These are phyloP conservation scores for Neolamprologus tretocephalus DNA, from an alignment of 2,113 vertebrate species.

Conservation along the genomic window DNA sequence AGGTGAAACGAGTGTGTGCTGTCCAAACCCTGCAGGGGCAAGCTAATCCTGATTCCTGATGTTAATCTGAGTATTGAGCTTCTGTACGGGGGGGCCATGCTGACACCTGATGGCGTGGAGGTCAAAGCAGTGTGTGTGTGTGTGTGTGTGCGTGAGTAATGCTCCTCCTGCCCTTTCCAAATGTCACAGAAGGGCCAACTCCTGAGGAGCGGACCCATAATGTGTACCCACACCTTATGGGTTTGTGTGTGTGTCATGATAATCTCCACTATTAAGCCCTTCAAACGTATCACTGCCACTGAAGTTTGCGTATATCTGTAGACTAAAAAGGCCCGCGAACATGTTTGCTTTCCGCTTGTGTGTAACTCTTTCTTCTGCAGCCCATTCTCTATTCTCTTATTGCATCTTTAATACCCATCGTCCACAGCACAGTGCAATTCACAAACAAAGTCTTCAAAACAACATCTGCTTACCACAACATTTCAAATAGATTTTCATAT, in stretches of 20 bases:
- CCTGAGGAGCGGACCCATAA: slow-evolving; percentile 44
- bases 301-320: neutral
- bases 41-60: slow-evolving; percentile 59
- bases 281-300: slow-evolving; percentile 24
- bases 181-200: slow-evolving; percentile 66
- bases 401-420: slow-evolving; percentile 33
- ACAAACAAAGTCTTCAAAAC: slow-evolving; percentile 29
- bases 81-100: slow-evolving; percentile 14
- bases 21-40: slow-evolving; percentile 50
- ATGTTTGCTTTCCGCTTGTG: neutral
- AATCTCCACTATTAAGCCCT: slow-evolving; percentile 31
- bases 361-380: neutral
- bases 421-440: neutral
- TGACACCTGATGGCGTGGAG: slow-evolving; percentile 58
- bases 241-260: neutral
- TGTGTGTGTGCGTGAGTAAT: slow-evolving; percentile 18
- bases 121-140: slow-evolving; percentile 36
- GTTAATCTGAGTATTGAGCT: slow-evolving; percentile 64
- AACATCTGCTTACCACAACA: slow-evolving; percentile 10
- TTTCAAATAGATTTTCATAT: neutral
- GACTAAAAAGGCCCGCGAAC: neutral
- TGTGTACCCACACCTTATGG: slow-evolving; percentile 14
- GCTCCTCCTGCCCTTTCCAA: slow-evolving; percentile 65
- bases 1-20: slow-evolving; percentile 46
- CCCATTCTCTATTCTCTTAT: slow-evolving; percentile 24